phyloP scores from a whole-genome alignment of 2,888 invertebrate species.

The Tenthredo mesomela region DNA sequence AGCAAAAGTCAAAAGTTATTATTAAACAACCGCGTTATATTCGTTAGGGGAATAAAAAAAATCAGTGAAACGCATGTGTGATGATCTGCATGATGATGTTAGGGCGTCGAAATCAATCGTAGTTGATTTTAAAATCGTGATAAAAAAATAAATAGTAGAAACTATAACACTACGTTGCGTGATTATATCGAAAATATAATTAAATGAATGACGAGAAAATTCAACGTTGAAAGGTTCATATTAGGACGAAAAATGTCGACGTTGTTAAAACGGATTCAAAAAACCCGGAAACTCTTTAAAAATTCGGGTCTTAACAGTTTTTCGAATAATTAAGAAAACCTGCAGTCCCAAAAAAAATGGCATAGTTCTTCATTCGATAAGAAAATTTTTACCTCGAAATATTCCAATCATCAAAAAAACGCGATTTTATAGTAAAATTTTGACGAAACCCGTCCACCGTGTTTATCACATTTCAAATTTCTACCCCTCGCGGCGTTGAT shows the following conservation, averaged over 20 bases:
- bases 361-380: no score
- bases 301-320: no score
- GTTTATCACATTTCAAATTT: no score
- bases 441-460: no score
- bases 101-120: background rate
- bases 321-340: no score
- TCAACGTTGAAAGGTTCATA: background rate
- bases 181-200: background rate
- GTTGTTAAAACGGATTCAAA: background rate
- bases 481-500: no score
- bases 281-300: background rate
- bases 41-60: background rate
- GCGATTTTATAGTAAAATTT: no score
- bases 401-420: no score
- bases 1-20: background rate
- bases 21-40: background rate
- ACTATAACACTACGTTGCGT: background rate
- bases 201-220: background rate
- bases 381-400: no score
- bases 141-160: background rate
- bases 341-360: no score
- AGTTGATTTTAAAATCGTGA: constrained; percentile 5
- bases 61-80: background rate
- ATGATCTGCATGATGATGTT: no score
- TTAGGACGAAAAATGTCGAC: background rate